Percentiles rank a stretch among this genome's conserved stretches.
Conservation (phyloP, 2,888 invertebrate species). For the Exephanes ischioxanthus region DNA sequence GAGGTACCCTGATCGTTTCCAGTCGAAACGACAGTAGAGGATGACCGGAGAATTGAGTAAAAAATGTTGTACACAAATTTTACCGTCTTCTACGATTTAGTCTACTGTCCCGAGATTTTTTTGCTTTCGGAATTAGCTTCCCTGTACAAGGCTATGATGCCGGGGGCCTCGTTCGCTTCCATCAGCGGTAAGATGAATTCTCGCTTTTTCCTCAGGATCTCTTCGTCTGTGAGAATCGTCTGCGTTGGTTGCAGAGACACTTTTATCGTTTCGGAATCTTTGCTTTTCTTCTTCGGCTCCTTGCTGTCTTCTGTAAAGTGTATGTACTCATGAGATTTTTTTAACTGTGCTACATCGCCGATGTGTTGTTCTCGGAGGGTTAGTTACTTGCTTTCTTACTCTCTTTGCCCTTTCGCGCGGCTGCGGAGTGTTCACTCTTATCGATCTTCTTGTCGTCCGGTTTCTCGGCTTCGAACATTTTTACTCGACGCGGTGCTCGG, state of each 20-base stretch:
- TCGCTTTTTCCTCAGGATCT: conserved; percentile 61
- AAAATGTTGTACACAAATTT: conserved; percentile 2
- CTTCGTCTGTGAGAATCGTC: conserved; percentile 68
- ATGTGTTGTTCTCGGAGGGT: not conserved
- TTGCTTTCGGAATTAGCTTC: conserved; percentile 14
- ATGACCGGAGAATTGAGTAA: conserved; percentile 25
- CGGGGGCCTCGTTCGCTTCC: conserved; percentile 71
- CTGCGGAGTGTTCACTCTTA: conserved; percentile 34
- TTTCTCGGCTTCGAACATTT: conserved; percentile 51
- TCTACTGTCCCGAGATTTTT: not conserved
- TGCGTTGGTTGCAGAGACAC: conserved; percentile 36
- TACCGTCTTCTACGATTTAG: conserved; percentile 15
- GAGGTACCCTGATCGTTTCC: conserved; percentile 80
- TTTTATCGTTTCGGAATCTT: conserved; percentile 27
- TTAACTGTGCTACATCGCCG: not conserved
- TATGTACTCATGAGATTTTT: not conserved
- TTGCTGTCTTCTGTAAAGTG: conserved; percentile 30
- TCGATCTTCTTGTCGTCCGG: conserved; percentile 25
- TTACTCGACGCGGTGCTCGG: conserved; percentile 71
- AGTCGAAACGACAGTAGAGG: conserved; percentile 57
- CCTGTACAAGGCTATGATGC: conserved; percentile 33
- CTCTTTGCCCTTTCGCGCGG: conserved; percentile 18
- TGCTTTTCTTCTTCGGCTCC: conserved; percentile 27
- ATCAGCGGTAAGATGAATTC: conserved; percentile 73
- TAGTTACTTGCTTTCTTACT: conserved; percentile 40